phyloP scores from a whole-genome alignment of 1,140 invertebrate genomes.

The Gerris buenoi region DNA sequence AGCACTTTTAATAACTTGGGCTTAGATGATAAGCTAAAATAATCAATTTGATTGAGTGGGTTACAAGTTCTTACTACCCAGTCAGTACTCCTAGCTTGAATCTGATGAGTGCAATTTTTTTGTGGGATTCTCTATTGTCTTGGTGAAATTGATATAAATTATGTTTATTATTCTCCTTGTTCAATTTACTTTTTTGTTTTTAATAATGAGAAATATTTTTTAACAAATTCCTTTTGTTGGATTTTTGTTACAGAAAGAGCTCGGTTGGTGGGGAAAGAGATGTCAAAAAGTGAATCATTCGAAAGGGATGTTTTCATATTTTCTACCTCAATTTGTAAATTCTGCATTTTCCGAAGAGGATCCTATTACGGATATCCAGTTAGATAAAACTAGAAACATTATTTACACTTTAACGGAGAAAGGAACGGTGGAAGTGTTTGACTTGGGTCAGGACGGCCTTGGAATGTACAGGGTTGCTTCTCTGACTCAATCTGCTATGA shows the following conservation, averaged over 20 bases:
- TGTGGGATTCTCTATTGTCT: no score
- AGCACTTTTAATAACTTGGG: no score
- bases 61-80: no score
- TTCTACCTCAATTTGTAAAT: slow-evolving; percentile 82
- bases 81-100: no score
- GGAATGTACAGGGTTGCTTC: slow-evolving; percentile 53
- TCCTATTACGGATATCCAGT: slow-evolving; percentile 62
- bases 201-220: no score
- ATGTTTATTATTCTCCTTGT: no score
- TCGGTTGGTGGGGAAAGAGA: slow-evolving; percentile 86
- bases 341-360: slow-evolving; percentile 72
- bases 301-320: slow-evolving; percentile 65
- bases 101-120: no score
- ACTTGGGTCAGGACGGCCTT: slow-evolving; percentile 66
- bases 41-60: no score
- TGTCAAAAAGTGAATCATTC: slow-evolving; percentile 93
- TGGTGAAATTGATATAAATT: no score
- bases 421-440: slow-evolving; percentile 70
- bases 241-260: slow-evolving; percentile 44
- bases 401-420: slow-evolving; percentile 78
- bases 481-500: slow-evolving; percentile 62
- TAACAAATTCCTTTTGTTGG: no score
- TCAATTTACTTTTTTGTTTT: no score
- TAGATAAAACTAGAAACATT: slow-evolving; percentile 81
- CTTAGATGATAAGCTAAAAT: no score